These are phyloP conservation scores for Nasua narica DNA, from an alignment of 2,797 vertebrate species.

Conservation along the genomic window DNA sequence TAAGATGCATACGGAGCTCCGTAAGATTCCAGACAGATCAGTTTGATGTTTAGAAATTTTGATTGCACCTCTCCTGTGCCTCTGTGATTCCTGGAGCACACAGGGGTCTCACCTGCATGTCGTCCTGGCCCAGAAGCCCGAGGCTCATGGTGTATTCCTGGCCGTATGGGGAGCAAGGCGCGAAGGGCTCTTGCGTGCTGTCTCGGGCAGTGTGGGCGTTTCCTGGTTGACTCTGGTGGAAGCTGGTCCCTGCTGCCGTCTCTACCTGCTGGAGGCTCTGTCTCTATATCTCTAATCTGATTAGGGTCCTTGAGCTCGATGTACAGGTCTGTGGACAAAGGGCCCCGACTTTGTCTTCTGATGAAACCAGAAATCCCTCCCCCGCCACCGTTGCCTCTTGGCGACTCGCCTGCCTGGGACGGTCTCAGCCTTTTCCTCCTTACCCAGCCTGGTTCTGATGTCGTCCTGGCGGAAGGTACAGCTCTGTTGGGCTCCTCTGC, in stretches of 20 bases:
- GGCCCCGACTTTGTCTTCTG: accelerated
- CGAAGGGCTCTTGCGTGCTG: not conserved
- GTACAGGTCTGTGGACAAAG: accelerated
- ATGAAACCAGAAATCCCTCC: too few relatives aligned
- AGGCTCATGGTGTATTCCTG: accelerated
- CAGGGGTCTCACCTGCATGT: accelerated
- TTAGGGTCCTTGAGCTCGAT: not conserved
- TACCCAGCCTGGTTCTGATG: too few relatives aligned
- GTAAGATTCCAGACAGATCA: constrained; percentile 46
- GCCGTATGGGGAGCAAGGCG: not conserved
- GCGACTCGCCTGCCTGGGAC: not conserved
- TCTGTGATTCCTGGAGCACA: constrained; percentile 28
- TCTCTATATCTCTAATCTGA: not conserved
- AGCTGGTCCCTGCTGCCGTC: not conserved
- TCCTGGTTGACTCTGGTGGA: not conserved
- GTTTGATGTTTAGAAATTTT: constrained; percentile 59
- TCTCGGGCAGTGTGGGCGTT: not conserved
- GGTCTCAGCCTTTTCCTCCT: not conserved
- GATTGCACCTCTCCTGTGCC: constrained; percentile 58
- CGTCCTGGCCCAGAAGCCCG: accelerated
- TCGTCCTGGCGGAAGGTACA: not conserved
- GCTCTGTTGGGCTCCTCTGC: not conserved
- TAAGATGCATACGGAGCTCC: constrained; percentile 17
- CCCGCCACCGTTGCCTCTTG: accelerated
- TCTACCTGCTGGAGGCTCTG: too few relatives aligned